Evolutionary conservation across 2,888 invertebrate species (phyloP).

Genomic region (Sipha maydis): DNA sequence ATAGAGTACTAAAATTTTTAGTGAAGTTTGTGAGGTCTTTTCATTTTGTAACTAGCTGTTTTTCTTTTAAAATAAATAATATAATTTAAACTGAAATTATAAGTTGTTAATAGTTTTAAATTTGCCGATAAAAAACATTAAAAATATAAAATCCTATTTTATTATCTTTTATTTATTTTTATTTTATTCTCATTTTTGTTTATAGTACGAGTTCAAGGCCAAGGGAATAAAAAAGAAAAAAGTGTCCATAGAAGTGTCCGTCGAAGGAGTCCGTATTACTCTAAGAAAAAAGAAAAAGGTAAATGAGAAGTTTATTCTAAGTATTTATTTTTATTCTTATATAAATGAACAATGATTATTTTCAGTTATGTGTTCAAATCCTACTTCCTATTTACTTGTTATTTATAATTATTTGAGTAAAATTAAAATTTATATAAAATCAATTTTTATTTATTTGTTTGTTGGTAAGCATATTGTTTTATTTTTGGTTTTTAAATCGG

Average conservation of each 20-base stretch:
- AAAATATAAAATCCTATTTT: not conserved
- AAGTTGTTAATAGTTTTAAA: not conserved
- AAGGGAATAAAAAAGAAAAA: slow-evolving; percentile 97
- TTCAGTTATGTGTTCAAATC: not conserved
- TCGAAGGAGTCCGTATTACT: slow-evolving; percentile 92
- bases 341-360: not conserved
- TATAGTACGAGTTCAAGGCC: slow-evolving; percentile 98
- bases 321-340: slow-evolving; percentile 28
- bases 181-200: too few species aligned
- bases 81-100: not conserved
- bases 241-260: slow-evolving; percentile 93
- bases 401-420: not conserved
- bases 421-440: not conserved
- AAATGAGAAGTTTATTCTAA: slow-evolving; percentile 51
- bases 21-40: not conserved
- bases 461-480: not conserved
- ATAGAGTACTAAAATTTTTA: not conserved
- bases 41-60: not conserved
- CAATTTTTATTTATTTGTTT: not conserved
- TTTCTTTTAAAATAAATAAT: not conserved
- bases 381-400: not conserved
- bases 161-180: not conserved
- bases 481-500: not conserved
- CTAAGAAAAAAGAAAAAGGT: slow-evolving; percentile 80
- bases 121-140: too few species aligned